Percentiles rank a stretch among this genome's conserved stretches.
Conservation (phyloP, 2,113 vertebrate genomes). For the Oncorhynchus tshawytscha region DNA sequence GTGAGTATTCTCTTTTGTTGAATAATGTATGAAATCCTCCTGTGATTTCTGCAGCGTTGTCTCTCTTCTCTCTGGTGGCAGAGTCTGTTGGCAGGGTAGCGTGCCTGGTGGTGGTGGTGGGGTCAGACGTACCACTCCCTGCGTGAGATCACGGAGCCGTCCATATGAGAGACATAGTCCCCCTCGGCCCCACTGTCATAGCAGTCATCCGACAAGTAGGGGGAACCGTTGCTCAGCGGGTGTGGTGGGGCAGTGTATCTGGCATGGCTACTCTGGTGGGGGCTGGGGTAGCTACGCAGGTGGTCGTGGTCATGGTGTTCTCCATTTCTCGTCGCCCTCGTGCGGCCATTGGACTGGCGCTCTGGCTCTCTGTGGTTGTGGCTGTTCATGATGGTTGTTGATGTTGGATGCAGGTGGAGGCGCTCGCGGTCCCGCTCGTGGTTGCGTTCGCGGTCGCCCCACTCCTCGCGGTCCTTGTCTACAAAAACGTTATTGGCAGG, state of each 20-base stretch:
- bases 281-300: constrained; percentile 75
- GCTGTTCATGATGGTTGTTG: constrained; percentile 21
- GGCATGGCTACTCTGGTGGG: constrained; percentile 73
- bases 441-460: constrained; percentile 80
- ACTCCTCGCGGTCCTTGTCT: constrained; percentile 88
- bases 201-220: constrained; percentile 84
- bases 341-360: constrained; percentile 70
- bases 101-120: not conserved
- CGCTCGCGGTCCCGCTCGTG: constrained; percentile 44
- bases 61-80: not conserved
- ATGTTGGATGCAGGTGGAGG: constrained; percentile 7
- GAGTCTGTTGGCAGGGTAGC: not conserved
- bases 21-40: constrained; percentile 30
- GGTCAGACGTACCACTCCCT: constrained; percentile 95
- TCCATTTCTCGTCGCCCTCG: constrained; percentile 70
- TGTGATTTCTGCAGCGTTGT: not conserved
- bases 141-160: constrained; percentile 96
- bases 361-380: constrained; percentile 48
- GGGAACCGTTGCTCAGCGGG: constrained; percentile 72
- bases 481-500: constrained; percentile 77
- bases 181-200: constrained; percentile 86
- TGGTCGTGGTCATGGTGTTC: constrained; percentile 46
- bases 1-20: constrained; percentile 10
- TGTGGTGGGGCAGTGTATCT: constrained; percentile 69
- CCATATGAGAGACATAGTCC: constrained; percentile 94